These are phyloP conservation scores for Crioceris asparagi DNA, from an alignment of 2,888 invertebrate genomes.

Conservation along the genomic window DNA sequence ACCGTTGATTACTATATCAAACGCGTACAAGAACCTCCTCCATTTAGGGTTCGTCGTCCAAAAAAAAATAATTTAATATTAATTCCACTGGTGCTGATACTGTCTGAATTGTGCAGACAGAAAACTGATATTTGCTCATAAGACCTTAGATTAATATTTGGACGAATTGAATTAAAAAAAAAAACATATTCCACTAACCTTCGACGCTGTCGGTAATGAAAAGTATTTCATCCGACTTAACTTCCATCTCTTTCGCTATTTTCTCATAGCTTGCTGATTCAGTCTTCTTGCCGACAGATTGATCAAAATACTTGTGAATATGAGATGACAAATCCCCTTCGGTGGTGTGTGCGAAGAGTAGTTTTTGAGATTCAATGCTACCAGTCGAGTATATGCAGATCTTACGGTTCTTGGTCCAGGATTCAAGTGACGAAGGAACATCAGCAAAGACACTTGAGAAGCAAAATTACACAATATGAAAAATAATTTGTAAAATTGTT, in stretches of 20 bases:
- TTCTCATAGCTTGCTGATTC: constrained; percentile 66
- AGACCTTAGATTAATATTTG: background rate
- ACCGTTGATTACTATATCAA: too few species aligned
- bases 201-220: constrained; percentile 79
- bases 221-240: constrained; percentile 55
- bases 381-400: constrained; percentile 89
- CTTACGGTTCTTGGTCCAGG: constrained; percentile 54
- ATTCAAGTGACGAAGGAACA: constrained; percentile 61
- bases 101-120: too few species aligned
- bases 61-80: too few species aligned
- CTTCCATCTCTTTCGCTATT: constrained; percentile 58
- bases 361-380: constrained; percentile 79
- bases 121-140: too few species aligned
- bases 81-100: too few species aligned
- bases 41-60: too few species aligned
- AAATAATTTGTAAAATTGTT: too few species aligned
- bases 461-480: too few species aligned
- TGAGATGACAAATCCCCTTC: constrained; percentile 65
- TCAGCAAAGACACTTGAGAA: constrained; percentile 81
- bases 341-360: constrained; percentile 67
- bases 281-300: constrained; percentile 70
- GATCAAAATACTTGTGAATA: constrained; percentile 78
- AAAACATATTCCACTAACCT: constrained; percentile 47
- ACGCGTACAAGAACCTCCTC: too few species aligned
- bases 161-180: constrained; percentile 2